Conservation (phyloP, 2,888 invertebrate genomes). For the Phengaris alcon region DNA sequence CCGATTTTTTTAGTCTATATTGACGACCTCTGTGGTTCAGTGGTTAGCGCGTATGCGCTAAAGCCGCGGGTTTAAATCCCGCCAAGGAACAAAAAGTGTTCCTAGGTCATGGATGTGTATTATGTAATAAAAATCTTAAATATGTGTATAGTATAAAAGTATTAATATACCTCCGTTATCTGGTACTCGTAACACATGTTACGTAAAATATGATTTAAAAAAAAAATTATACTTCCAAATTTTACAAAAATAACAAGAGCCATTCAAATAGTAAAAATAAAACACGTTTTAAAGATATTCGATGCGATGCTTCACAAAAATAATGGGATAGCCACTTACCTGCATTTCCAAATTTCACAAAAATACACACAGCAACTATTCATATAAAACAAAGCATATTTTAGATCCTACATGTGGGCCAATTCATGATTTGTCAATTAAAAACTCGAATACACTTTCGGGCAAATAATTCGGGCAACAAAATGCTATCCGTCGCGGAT, state of each 20-base stretch:
- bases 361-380: neutral
- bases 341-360: neutral
- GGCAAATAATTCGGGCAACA: constrained; percentile 24
- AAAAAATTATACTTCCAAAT: neutral
- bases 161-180: too few species aligned
- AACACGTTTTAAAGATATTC: neutral
- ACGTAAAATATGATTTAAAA: neutral
- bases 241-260: neutral
- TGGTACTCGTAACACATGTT: too few species aligned
- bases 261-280: neutral
- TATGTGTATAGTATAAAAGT: too few species aligned
- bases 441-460: constrained; percentile 2
- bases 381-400: constrained; percentile 1
- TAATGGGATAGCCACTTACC: neutral
- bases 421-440: constrained; percentile 11
- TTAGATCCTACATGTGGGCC: neutral
- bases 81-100: too few species aligned
- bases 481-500: constrained; percentile 31
- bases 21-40: too few species aligned
- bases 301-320: neutral
- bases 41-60: too few species aligned
- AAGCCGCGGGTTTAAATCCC: too few species aligned
- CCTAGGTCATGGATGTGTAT: too few species aligned
- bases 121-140: too few species aligned
- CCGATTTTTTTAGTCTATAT: too few species aligned